Base-by-base conservation (phyloP, 2,113 vertebrate genomes). In the Scartelaos histophorus region DNA sequence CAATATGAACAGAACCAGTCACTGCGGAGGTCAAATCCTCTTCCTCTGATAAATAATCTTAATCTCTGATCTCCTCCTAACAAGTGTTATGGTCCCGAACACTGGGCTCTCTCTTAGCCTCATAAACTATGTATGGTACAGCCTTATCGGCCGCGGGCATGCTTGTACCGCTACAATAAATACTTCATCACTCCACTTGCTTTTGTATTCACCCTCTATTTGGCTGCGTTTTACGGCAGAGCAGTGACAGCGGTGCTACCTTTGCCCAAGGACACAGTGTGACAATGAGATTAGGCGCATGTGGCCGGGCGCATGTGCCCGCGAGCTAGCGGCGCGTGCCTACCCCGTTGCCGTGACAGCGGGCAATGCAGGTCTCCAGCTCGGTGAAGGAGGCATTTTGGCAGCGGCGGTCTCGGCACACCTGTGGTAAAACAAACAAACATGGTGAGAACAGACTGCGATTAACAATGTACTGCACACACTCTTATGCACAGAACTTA, bases 331-430 rank as follows among this genome's bases (percentile, higher is more conserved):
- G 34, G 70, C 62, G 66, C 45, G 67, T 25, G 16, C 75, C 43
- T 85, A 94, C 93, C 91, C 94, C 93, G 21, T 92, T 90, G 66
- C 79, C 49, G 54, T 92, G 92, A 86, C 97, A 99, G 62, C 79
- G 82, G 16, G 85, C 72, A 51, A 96, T 90, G 3, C 97, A 99
- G 49, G 70, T 79, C 38, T 96, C 93, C 90, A 97, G 88, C 88
- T 97, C 94, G 0, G 80, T 90, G 60, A 95, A 96, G 29, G 95
- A 96, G 0, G 91, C 92, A 24, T 98, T 96, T 78, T 94, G 94
- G 82, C 97, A 99, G 22, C 87, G 92, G 0, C 95, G 92, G 66
- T 97, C 95, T 79, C 92, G 93, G 89, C 97, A 99, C 66, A 99
- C 96, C 97, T 99, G 83, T 1, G 76, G 19, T 49, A 58, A 72